These are phyloP conservation scores for Hyla sarda DNA, from an alignment of 2,113 vertebrate species.

Conservation along the genomic window DNA sequence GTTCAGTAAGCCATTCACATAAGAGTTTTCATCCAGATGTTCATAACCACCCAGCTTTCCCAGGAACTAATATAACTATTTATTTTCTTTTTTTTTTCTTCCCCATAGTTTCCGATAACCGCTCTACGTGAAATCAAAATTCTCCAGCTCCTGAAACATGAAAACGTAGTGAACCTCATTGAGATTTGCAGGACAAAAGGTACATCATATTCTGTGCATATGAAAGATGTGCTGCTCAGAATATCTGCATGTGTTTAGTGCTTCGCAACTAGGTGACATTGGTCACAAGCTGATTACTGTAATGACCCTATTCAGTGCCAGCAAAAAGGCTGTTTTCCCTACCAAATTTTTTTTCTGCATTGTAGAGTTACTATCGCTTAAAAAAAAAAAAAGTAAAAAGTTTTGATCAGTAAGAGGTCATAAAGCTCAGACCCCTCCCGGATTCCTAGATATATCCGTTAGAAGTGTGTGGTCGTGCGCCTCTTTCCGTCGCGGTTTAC, in stretches of 20 bases:
- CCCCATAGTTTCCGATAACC: conserved; percentile 92
- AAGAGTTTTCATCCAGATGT: too few relatives aligned
- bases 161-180: conserved; percentile 97
- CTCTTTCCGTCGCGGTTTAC: too few relatives aligned
- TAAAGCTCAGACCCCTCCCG: too few relatives aligned
- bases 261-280: neutral
- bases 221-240: neutral
- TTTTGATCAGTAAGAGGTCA: too few relatives aligned
- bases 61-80: neutral
- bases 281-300: neutral
- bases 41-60: neutral
- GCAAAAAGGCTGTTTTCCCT: neutral
- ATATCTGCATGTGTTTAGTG: neutral
- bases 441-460: too few relatives aligned
- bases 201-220: conserved; percentile 57
- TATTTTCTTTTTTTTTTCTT: neutral
- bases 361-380: too few relatives aligned
- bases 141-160: conserved; percentile 95
- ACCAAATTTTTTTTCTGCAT: neutral
- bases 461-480: too few relatives aligned
- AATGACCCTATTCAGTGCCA: neutral
- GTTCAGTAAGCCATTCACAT: too few relatives aligned
- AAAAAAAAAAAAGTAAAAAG: too few relatives aligned
- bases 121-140: conserved; percentile 97
- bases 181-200: conserved; percentile 99